Percentiles rank a stretch among this genome's conserved stretches.
Evolutionary conservation across 2,113 vertebrate species (phyloP).

Genomic region (Onychorhynchus coronatus): DNA sequence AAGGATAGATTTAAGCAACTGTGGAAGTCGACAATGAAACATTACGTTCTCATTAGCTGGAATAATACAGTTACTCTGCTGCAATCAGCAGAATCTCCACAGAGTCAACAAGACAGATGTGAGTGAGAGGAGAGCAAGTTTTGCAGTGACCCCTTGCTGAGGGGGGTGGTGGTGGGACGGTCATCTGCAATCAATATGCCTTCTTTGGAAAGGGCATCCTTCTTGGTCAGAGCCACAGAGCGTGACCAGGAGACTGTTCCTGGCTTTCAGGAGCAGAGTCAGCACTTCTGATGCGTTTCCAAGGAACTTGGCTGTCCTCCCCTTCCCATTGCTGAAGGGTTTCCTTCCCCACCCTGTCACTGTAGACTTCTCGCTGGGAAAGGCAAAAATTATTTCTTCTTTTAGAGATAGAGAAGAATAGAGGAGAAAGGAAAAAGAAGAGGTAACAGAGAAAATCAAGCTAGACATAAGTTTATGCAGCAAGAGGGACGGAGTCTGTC

Average conservation of each 20-base stretch:
- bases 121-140: neutral
- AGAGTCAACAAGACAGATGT: neutral
- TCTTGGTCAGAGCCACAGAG: neutral
- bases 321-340: neutral
- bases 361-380: accelerated
- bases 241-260: neutral
- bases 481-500: neutral
- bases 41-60: conserved; percentile 18
- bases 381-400: neutral
- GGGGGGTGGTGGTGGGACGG: neutral
- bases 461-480: accelerated
- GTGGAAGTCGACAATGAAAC: conserved; percentile 45
- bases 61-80: conserved; percentile 8
- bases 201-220: neutral
- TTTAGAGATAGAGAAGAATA: neutral
- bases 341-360: neutral
- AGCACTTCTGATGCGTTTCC: neutral
- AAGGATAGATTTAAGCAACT: conserved; percentile 57
- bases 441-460: neutral
- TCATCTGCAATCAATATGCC: neutral
- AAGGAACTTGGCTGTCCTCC: neutral
- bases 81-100: neutral
- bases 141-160: neutral
- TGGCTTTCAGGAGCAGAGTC: neutral
- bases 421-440: neutral